These are phyloP conservation scores for Caenorhabditis elegans DNA, from an alignment of 1,140 invertebrate species.

Conservation along the genomic window DNA sequence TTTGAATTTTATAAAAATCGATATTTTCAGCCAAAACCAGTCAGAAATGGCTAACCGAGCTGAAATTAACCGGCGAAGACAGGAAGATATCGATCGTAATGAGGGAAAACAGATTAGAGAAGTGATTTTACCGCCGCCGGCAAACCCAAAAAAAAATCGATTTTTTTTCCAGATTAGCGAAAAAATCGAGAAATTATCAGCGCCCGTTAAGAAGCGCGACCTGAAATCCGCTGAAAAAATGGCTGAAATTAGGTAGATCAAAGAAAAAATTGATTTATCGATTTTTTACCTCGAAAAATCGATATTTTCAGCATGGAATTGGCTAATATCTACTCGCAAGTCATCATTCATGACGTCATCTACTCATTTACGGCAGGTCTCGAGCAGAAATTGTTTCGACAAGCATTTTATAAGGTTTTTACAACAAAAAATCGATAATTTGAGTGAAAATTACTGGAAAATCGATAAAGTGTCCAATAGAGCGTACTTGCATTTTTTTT, in stretches of 20 bases:
- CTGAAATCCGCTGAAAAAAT: constrained; percentile 6
- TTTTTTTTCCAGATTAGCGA: constrained; percentile 20
- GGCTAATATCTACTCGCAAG: constrained; percentile 4
- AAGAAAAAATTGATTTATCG: no score
- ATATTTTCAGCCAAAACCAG: neutral
- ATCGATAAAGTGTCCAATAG: no score
- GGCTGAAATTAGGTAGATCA: neutral
- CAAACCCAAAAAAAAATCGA: neutral
- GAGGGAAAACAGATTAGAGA: neutral
- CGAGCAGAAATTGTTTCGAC: constrained; percentile 27
- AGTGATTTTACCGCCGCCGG: neutral
- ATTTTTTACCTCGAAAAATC: no score
- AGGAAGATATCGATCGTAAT: neutral
- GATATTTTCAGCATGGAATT: neutral
- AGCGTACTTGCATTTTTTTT: neutral
- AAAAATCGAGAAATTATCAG: neutral
- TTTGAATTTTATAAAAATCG: neutral
- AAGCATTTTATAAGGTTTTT: constrained; percentile 36
- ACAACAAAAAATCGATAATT: no score
- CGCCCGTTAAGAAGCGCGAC: neutral
- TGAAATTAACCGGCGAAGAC: neutral
- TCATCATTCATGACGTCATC: neutral
- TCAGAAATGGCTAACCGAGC: neutral
- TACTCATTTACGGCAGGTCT: constrained; percentile 22
- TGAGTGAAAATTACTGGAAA: no score